A percentile compares a stretch with the other conserved stretches of the same genome.
Evolutionary conservation across 2,113 vertebrate species (phyloP).

Genomic region (Poeciliopsis prolifica): DNA sequence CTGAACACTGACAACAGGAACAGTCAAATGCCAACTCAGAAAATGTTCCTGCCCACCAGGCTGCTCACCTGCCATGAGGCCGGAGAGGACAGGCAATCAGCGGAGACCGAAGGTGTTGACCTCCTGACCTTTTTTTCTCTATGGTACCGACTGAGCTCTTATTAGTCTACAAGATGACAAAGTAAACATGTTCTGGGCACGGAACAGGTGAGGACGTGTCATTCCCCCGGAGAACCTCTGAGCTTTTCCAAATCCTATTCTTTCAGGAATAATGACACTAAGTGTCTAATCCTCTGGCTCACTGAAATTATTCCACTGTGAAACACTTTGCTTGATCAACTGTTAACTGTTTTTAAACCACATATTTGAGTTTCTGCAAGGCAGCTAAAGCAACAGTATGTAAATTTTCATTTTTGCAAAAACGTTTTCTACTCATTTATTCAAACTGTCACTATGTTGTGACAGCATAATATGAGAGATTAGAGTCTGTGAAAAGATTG

Average conservation of each 20-base stretch:
- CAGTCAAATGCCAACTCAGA: slow-evolving; percentile 22
- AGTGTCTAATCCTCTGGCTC: neutral
- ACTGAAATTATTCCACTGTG: neutral
- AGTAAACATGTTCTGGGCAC: neutral
- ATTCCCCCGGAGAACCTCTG: slow-evolving; percentile 11
- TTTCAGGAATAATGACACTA: neutral
- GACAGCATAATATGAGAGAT: too few relatives aligned
- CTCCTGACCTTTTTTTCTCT: slow-evolving; percentile 1
- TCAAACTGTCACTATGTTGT: too few relatives aligned
- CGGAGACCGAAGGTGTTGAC: slow-evolving; percentile 6
- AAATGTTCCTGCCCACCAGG: slow-evolving; percentile 18
- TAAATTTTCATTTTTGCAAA: too few relatives aligned
- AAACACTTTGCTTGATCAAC: neutral
- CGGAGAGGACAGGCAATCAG: slow-evolving; percentile 1
- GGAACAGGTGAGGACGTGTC: slow-evolving; percentile 8
- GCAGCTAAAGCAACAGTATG: too few relatives aligned
- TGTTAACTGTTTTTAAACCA: too few relatives aligned
- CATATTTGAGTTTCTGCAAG: too few relatives aligned
- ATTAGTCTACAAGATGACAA: slow-evolving; percentile 14
- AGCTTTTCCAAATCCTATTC: neutral
- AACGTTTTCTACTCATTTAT: too few relatives aligned
- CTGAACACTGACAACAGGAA: slow-evolving; percentile 1
- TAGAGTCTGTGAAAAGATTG: too few relatives aligned
- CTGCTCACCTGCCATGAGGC: slow-evolving; percentile 8
- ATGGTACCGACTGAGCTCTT: neutral